Evolutionary conservation across 2,113 vertebrate genomes (phyloP).

Genomic region (Scomber scombrus): DNA sequence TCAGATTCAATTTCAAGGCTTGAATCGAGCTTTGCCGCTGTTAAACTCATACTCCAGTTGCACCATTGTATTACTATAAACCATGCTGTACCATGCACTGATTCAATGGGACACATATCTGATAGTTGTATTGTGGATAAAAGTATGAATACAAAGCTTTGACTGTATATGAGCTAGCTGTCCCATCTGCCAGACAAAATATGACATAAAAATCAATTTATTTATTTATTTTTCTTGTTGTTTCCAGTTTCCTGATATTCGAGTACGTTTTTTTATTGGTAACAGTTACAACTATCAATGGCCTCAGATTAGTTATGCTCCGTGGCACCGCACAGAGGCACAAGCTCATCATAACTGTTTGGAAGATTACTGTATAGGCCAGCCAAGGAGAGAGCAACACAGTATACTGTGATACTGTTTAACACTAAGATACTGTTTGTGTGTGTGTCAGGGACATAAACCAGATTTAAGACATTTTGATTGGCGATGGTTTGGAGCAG

Average conservation of each 20-base stretch:
- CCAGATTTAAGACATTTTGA: no score
- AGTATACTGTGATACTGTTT: conserved; percentile 29
- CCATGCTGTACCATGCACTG: background rate
- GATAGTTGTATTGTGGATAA: background rate
- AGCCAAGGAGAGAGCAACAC: conserved; percentile 10
- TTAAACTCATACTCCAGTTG: background rate
- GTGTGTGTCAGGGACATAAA: background rate
- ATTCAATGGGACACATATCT: no score
- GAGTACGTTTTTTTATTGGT: background rate
- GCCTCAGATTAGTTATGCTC: conserved; percentile 8
- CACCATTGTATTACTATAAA: no score
- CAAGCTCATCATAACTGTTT: background rate
- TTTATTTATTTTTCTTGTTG: fast-evolving
- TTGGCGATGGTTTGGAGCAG: no score
- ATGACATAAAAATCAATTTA: background rate
- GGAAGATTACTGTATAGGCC: conserved; percentile 8
- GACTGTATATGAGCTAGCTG: background rate
- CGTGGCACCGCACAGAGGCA: conserved; percentile 9
- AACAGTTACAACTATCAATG: background rate
- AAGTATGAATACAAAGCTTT: background rate
- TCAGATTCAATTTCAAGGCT: background rate
- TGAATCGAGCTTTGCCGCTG: background rate
- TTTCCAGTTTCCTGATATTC: background rate
- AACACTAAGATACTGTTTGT: conserved; percentile 35
- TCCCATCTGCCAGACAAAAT: background rate